Evolutionary conservation across 2,113 vertebrate species (phyloP).

Genomic region (Gasterosteus aculeatus): DNA sequence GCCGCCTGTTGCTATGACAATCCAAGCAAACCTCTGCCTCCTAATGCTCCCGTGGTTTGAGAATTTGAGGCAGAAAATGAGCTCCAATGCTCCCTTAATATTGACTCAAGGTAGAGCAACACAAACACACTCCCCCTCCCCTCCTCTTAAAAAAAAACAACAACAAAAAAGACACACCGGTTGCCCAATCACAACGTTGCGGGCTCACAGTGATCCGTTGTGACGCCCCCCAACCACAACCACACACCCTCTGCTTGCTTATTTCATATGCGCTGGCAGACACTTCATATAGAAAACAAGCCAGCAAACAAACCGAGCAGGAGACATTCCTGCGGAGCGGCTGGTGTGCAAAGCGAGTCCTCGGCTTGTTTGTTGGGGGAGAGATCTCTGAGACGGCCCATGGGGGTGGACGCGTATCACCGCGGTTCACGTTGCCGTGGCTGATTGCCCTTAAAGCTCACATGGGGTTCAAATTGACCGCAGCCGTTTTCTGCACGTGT

Average conservation of each 20-base stretch:
- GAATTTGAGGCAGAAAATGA: constrained; percentile 39
- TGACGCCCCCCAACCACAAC: constrained; percentile 24
- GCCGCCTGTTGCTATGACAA: neutral
- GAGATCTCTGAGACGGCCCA: neutral
- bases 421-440: constrained; percentile 10
- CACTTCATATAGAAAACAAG: constrained; percentile 59
- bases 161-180: neutral
- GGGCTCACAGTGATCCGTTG: constrained; percentile 62
- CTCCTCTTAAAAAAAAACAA: constrained; percentile 15
- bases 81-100: constrained; percentile 46
- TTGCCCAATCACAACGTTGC: constrained; percentile 35
- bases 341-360: constrained; percentile 19
- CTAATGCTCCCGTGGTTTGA: constrained; percentile 10
- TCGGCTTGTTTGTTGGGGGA: constrained; percentile 5
- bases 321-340: constrained; percentile 34
- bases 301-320: constrained; percentile 45
- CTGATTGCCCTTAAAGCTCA: constrained; percentile 37
- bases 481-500: constrained; percentile 28
- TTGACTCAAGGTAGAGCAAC: constrained; percentile 68
- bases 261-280: constrained; percentile 55
- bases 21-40: neutral
- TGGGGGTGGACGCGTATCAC: constrained; percentile 9
- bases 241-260: constrained; percentile 6
- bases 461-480: constrained; percentile 19
- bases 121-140: constrained; percentile 54